Conservation (phyloP, 2,113 vertebrate species). For the Origma solitaria region DNA sequence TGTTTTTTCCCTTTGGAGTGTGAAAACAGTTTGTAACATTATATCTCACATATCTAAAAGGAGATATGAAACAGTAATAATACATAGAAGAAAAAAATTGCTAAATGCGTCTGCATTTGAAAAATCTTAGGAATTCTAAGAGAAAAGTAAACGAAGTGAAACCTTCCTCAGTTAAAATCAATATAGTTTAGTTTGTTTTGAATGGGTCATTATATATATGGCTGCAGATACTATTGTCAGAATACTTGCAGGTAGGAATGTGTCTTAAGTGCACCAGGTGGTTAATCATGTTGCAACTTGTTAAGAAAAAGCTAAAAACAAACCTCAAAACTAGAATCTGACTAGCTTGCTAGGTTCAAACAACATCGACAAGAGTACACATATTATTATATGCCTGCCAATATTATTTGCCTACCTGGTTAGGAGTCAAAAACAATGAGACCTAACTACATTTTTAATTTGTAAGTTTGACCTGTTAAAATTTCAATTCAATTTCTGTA, state of each 20-base stretch:
- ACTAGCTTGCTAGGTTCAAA: background rate
- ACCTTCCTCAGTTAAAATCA: background rate
- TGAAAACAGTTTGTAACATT: background rate
- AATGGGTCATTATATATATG: background rate
- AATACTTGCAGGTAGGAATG: background rate
- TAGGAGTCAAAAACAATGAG: background rate
- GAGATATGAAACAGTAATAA: slow-evolving; percentile 48
- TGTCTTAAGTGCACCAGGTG: background rate
- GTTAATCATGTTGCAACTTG: background rate
- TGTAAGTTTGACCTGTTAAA: background rate
- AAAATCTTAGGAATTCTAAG: background rate
- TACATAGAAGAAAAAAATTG: background rate
- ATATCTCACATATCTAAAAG: background rate
- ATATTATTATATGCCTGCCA: background rate
- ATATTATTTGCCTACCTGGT: background rate
- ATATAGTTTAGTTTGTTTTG: background rate
- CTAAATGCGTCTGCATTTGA: background rate
- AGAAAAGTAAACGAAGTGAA: background rate
- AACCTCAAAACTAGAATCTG: background rate
- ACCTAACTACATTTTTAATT: background rate
- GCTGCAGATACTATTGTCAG: background rate
- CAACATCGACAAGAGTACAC: background rate
- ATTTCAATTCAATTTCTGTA: background rate
- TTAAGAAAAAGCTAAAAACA: background rate
- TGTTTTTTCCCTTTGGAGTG: slow-evolving; percentile 5